Evolutionary conservation across 2,113 vertebrate species (phyloP).

Genomic region (Gobius niger): DNA sequence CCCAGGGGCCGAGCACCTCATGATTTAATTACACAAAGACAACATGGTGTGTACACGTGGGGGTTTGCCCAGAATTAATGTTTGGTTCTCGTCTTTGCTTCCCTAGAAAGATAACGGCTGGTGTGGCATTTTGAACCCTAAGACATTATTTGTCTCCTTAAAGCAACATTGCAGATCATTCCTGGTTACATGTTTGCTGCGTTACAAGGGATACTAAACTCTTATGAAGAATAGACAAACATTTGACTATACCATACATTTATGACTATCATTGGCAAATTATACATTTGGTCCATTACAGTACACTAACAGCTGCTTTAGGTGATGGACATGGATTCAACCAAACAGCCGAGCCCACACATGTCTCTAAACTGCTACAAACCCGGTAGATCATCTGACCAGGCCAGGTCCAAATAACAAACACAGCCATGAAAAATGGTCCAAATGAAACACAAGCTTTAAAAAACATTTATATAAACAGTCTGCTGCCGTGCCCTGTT

Average conservation of each 20-base stretch:
- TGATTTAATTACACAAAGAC: slow-evolving; percentile 69
- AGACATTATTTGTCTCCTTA: not conserved
- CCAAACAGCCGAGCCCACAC: slow-evolving; percentile 6
- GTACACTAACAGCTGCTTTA: not conserved
- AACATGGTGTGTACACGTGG: slow-evolving; percentile 39
- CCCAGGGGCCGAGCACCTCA: slow-evolving; percentile 33
- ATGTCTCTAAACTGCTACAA: slow-evolving; percentile 20
- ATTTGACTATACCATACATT: not conserved
- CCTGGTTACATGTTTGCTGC: too few relatives aligned
- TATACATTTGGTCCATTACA: not conserved
- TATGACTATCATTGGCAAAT: not conserved
- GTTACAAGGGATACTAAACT: too few relatives aligned
- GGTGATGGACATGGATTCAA: not conserved
- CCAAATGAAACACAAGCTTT: not conserved
- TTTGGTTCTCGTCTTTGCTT: slow-evolving; percentile 19
- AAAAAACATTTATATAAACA: slow-evolving; percentile 13
- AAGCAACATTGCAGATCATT: not conserved
- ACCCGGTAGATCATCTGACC: slow-evolving; percentile 15
- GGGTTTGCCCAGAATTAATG: slow-evolving; percentile 16
- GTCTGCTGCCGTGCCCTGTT: not conserved
- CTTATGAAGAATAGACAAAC: too few relatives aligned
- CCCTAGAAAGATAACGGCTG: not conserved
- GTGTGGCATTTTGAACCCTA: slow-evolving; percentile 25
- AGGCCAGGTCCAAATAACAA: not conserved
- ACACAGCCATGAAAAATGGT: slow-evolving; percentile 14